Percentiles rank a stretch among this genome's conserved stretches.
phyloP scores from a whole-genome alignment of 23 tunicate species.

The Oikopleura albicans region DNA sequence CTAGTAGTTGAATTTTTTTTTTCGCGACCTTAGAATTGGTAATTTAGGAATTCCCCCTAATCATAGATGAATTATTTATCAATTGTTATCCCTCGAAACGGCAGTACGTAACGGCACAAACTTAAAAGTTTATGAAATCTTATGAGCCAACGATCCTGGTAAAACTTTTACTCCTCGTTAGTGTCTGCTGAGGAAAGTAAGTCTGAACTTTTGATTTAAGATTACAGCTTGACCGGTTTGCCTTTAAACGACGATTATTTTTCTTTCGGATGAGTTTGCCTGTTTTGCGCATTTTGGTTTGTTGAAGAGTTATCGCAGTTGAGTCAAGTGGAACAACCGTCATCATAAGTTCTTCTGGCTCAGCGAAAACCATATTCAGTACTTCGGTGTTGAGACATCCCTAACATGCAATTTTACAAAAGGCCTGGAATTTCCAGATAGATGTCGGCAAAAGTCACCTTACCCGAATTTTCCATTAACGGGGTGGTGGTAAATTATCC shows the following conservation, averaged over 20 bases:
- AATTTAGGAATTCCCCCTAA: too few species aligned
- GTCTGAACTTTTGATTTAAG: neutral
- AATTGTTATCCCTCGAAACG: too few species aligned
- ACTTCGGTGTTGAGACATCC: slow-evolving; percentile 10
- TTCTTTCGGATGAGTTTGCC: neutral
- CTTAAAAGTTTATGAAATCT: neutral
- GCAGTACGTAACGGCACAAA: too few species aligned
- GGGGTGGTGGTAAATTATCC: too few species aligned
- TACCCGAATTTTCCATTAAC: too few species aligned
- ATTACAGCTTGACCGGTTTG: neutral
- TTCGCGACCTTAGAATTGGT: too few species aligned
- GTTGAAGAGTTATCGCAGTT: neutral
- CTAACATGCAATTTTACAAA: too few species aligned
- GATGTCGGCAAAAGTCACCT: too few species aligned
- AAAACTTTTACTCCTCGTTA: neutral
- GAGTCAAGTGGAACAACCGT: slow-evolving; percentile 7
- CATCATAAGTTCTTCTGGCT: neutral
- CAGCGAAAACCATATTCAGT: neutral
- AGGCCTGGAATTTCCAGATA: too few species aligned
- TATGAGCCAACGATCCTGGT: slow-evolving; percentile 10
- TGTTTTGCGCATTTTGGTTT: neutral
- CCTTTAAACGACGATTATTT: neutral
- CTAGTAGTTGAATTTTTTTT: too few species aligned
- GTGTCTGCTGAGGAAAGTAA: neutral
- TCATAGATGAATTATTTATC: too few species aligned